Evolutionary conservation across 2,113 vertebrate genomes (phyloP), one percentile per base, ranked within the genome.

Genomic region (Phrynosoma blainvillii): DNA sequence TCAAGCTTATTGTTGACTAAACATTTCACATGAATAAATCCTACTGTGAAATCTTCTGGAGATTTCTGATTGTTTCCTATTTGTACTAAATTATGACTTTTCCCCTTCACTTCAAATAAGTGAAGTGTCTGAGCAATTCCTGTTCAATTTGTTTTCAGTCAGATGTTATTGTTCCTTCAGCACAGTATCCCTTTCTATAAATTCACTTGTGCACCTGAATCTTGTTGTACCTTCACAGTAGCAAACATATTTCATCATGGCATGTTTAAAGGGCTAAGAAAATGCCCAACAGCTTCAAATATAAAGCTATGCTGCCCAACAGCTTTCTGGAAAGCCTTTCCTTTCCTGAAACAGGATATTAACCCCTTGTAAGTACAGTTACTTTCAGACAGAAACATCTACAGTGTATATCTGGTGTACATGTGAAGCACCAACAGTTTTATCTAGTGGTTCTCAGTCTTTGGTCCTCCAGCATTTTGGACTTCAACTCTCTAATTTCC

Each of bases 191-290:
- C 6, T 40, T 68, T 25, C 21, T 74, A n/a, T 81, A 78, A 87
- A 85, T 0, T 70, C 12, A 30, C 6, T 1, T 0, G 36, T 0
- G 0, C 71, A 68, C 82, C 81, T 86, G 82, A 87, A 94, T 87
- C 21, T 32, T 85, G 71, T 71, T 59, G 73, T 32, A 0, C 30
- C 77, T 52, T 16, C 21, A 59, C 81, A 73, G 23, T 76, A 77
- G 76, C 36, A 84, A 91, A 74, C 54, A 62, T 40, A 90, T 93
- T 89, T 84, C 70, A 84, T 92, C 89, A 88, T 36, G 47, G 66
- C 83, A 42, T 75, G 91, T 92, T 92, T 86, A 85, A 92, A 93
- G 82, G 83, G 82, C 86, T 90, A 88, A 92, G 89, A 88, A 88
- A 91, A 82, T 87, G 74, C 62, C 91, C n/a, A n/a, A n/a, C n/a